Percentiles rank a stretch among this genome's conserved stretches.
Conservation (phyloP, 2,888 invertebrate genomes). For the Chelonus formosanus region DNA sequence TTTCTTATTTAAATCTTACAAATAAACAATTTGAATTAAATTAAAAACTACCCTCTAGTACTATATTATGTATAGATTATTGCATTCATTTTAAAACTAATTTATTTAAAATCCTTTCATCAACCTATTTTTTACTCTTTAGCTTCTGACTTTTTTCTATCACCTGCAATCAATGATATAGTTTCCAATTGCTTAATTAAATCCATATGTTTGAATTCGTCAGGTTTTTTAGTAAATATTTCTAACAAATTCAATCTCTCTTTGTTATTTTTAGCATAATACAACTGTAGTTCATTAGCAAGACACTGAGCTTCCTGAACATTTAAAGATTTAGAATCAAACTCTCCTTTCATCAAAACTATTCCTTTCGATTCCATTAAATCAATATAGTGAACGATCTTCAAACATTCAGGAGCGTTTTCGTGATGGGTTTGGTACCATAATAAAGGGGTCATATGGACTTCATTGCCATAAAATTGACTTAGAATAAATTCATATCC, state of each 20-base stretch:
- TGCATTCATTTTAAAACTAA: neutral
- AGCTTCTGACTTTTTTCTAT: neutral
- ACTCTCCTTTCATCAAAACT: slow-evolving; percentile 87
- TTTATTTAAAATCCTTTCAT: neutral
- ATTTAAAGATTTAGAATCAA: slow-evolving; percentile 79
- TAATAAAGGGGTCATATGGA: slow-evolving; percentile 85
- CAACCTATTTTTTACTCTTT: neutral
- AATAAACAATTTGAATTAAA: no score
- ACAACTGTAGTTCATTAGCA: slow-evolving; percentile 86
- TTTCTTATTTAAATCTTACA: no score
- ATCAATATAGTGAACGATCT: slow-evolving; percentile 82
- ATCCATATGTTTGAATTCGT: slow-evolving; percentile 84
- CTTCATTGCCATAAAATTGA: slow-evolving; percentile 76
- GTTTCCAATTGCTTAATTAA: slow-evolving; percentile 80
- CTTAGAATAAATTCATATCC: slow-evolving; percentile 88
- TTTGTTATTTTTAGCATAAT: slow-evolving; percentile 76
- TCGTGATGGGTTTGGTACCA: slow-evolving; percentile 89
- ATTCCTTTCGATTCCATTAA: slow-evolving; percentile 75
- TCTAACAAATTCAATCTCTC: slow-evolving; percentile 73
- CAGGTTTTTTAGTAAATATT: slow-evolving; percentile 75
- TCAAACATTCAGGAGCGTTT: slow-evolving; percentile 88
- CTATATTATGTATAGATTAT: neutral
- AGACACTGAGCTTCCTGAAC: slow-evolving; percentile 85
- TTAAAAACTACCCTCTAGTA: no score
- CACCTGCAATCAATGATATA: slow-evolving; percentile 58